A percentile compares a stretch with the other conserved stretches of the same genome.
phyloP scores from a whole-genome alignment of 2,888 invertebrate genomes.

The Stegophylla sp. region DNA sequence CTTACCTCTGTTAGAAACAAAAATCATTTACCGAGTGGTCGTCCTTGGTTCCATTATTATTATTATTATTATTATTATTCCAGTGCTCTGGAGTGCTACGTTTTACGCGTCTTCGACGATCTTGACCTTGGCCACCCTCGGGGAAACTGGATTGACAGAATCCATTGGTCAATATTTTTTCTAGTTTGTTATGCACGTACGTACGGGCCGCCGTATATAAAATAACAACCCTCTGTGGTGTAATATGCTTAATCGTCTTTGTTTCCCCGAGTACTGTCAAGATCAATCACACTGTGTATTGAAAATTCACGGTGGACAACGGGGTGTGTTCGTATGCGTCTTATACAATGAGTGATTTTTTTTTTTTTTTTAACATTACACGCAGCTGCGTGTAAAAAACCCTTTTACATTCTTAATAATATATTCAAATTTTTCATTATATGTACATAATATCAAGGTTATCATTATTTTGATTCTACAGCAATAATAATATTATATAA shows the following conservation, averaged over 20 bases:
- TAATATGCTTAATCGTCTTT: slow-evolving; percentile 4
- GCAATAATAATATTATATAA: too few species aligned
- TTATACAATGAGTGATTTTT: too few species aligned
- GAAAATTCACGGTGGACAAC: too few species aligned
- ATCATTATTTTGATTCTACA: slow-evolving; percentile 15
- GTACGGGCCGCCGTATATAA: too few species aligned
- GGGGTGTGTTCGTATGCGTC: too few species aligned
- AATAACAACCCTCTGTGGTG: background rate
- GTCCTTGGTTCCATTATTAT: slow-evolving; percentile 47
- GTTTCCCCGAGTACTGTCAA: background rate
- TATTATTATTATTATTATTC: background rate
- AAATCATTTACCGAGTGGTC: slow-evolving; percentile 36
- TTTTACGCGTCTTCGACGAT: background rate
- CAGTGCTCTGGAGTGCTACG: background rate
- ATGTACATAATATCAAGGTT: slow-evolving; percentile 18
- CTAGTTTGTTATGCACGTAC: background rate
- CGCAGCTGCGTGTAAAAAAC: background rate
- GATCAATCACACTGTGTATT: too few species aligned
- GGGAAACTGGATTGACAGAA: slow-evolving; percentile 35
- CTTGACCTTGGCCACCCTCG: slow-evolving; percentile 53
- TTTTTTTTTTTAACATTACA: too few species aligned
- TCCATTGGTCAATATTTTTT: slow-evolving; percentile 42
- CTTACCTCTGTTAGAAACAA: slow-evolving; percentile 30
- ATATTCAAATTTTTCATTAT: background rate
- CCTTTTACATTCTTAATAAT: background rate